Percentiles rank a stretch among this genome's conserved stretches.
Evolutionary conservation across 2,888 invertebrate genomes (phyloP).

Genomic region (Yponomeuta plumbellus): DNA sequence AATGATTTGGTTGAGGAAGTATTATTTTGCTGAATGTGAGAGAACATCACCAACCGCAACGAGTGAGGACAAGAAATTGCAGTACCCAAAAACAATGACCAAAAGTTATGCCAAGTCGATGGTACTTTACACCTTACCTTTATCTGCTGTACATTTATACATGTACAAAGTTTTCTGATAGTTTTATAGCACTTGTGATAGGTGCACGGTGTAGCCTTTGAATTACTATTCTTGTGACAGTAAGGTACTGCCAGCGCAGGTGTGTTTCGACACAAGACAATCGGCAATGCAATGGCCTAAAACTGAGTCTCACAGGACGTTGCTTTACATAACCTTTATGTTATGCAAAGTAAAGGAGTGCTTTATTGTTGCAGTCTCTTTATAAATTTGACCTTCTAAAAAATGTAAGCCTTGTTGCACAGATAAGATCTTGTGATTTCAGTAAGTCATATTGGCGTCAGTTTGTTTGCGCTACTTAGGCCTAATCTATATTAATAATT

Average conservation of each 20-base stretch:
- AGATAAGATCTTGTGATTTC: not conserved
- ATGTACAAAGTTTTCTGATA: not conserved
- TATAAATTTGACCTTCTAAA: conserved; percentile 6
- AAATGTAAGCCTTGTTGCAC: not conserved
- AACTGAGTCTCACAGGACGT: not conserved
- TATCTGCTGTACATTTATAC: too few relatives aligned
- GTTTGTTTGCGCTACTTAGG: not conserved
- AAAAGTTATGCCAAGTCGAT: too few relatives aligned
- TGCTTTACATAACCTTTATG: not conserved
- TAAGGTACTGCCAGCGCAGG: too few relatives aligned
- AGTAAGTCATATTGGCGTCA: conserved; percentile 5
- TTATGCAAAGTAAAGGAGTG: not conserved
- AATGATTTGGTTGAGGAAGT: not conserved
- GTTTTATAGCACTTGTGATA: not conserved
- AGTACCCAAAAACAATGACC: too few relatives aligned
- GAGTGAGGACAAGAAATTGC: too few relatives aligned
- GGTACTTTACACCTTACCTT: too few relatives aligned
- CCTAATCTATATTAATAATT: too few relatives aligned
- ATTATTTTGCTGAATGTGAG: not conserved
- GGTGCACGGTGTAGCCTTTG: not conserved
- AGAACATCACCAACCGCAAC: too few relatives aligned
- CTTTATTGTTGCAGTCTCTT: conserved; percentile 2
- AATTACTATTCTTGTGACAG: too few relatives aligned
- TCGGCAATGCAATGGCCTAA: conserved; percentile 3
- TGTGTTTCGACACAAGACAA: conserved; percentile 8